phyloP scores from a whole-genome alignment of 2,113 vertebrate species.

The Hypocryptadius cinnamomeus region DNA sequence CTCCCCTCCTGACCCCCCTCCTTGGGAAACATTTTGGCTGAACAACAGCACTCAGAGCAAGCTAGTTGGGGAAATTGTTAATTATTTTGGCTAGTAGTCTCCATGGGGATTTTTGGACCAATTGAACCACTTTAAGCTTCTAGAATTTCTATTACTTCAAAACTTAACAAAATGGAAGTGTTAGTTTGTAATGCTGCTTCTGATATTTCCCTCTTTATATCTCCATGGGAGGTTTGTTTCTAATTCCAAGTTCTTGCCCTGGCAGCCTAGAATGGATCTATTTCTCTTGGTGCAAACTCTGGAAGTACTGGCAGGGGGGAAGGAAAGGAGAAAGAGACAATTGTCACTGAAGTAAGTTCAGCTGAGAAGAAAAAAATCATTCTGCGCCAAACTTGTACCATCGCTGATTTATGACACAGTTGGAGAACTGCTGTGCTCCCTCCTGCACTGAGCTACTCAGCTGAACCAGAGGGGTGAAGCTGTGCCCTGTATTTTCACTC shows the following conservation, averaged over 20 bases:
- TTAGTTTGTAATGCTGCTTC: not conserved
- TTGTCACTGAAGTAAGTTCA: not conserved
- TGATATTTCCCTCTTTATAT: not conserved
- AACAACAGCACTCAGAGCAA: not conserved
- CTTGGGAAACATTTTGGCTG: not conserved
- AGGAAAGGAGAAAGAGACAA: not conserved
- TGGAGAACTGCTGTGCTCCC: not conserved
- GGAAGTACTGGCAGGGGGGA: not conserved
- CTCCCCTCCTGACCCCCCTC: not conserved
- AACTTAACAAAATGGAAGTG: not conserved
- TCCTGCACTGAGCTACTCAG: not conserved
- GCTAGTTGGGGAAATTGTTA: not conserved
- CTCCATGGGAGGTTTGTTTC: not conserved
- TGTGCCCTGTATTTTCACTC: not conserved
- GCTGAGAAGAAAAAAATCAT: not conserved
- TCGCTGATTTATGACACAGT: not conserved
- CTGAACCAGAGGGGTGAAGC: not conserved
- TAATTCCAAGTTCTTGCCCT: not conserved
- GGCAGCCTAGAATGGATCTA: not conserved
- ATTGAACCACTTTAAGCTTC: not conserved
- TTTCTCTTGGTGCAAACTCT: not conserved
- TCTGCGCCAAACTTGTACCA: not conserved
- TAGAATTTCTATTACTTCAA: not conserved
- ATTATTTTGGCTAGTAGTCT: not conserved
- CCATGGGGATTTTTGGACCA: not conserved